phyloP scores from a whole-genome alignment of 2,113 vertebrate species.

The Epinephelus lanceolatus region DNA sequence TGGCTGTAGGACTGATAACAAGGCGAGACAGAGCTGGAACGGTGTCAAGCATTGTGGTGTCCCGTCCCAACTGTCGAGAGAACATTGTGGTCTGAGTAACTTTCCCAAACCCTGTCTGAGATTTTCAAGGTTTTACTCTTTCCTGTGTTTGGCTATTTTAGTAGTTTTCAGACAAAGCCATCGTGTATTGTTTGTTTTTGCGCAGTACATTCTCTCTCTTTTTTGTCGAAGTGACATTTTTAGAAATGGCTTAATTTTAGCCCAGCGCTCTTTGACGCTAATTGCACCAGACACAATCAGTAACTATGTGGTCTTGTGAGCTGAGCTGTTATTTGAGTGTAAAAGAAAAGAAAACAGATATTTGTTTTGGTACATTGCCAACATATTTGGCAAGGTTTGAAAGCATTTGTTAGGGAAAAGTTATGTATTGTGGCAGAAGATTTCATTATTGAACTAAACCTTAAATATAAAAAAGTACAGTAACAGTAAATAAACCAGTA shows the following conservation, averaged over 20 bases:
- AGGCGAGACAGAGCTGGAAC: slow-evolving; percentile 31
- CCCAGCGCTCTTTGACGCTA: background rate
- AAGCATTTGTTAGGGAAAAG: background rate
- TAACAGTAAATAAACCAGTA: background rate
- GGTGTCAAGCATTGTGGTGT: slow-evolving; percentile 35
- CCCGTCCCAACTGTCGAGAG: slow-evolving; percentile 1
- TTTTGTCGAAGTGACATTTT: slow-evolving; percentile 3
- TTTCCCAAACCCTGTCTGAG: slow-evolving; percentile 7
- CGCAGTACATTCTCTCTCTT: background rate
- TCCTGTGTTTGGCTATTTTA: slow-evolving; percentile 14
- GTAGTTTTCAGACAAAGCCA: slow-evolving; percentile 3
- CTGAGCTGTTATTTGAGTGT: background rate
- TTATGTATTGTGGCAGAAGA: background rate
- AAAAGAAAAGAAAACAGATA: background rate
- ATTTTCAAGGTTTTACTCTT: slow-evolving; percentile 4
- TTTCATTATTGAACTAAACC: background rate
- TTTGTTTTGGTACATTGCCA: no score
- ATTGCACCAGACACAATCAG: background rate
- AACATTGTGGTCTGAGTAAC: slow-evolving; percentile 22
- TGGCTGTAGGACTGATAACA: slow-evolving; percentile 36
- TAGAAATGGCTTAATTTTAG: slow-evolving; percentile 12
- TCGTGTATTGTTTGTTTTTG: slow-evolving; percentile 10
- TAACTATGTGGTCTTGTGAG: slow-evolving; percentile 5
- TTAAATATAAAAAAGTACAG: background rate
- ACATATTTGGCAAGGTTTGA: background rate